Base-by-base conservation (phyloP, 2,113 vertebrate species). In the Colistium nudipinnis region DNA sequence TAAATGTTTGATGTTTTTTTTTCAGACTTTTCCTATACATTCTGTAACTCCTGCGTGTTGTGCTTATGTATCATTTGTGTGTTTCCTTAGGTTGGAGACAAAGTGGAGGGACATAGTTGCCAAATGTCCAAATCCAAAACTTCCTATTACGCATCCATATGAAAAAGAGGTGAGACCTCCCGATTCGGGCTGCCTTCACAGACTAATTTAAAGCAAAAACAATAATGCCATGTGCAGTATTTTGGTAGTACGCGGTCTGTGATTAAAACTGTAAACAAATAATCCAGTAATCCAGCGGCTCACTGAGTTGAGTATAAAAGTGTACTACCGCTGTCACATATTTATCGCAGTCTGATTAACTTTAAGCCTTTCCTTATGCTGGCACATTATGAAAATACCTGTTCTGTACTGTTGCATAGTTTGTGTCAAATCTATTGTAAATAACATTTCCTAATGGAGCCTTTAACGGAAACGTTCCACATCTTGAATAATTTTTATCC, bases 61-160 rank as follows among this genome's bases (percentile, higher is more conserved):
- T 59, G 28, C 38, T 57, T 4, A 14, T 48, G 19, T 53, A 4
- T 6, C 4, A 5, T 31, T 0, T 51, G 1, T 39, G 13, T 27
- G 11, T 44, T 11, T 59, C 74, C 75, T 25, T 60, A 93, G 91
- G 63, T 12, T 81, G 1, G 84, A 87, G 81, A 52, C 0, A 11
- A 70, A 57, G 2, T 91, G 79, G 84, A 84, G 76, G 89, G 83
- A 90, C 62, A 62, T 20, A 38, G 62, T 88, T 36, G 28, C 35
- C 16, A 75, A 70, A 47, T 62, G 28, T 66, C 45, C 68, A 45
- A 85, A 81, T 62, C 77, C 85, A 36, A 55, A 73, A 22, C 14
- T 82, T 48, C 24, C 59, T 14, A 0, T 16, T 9, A 25, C 87
- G 8, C 36, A 7, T 57, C 25, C 74, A 28, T 51, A 14, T 1